Conservation (phyloP, 1,140 invertebrate genomes). For the Drosophila gunungcola region DNA sequence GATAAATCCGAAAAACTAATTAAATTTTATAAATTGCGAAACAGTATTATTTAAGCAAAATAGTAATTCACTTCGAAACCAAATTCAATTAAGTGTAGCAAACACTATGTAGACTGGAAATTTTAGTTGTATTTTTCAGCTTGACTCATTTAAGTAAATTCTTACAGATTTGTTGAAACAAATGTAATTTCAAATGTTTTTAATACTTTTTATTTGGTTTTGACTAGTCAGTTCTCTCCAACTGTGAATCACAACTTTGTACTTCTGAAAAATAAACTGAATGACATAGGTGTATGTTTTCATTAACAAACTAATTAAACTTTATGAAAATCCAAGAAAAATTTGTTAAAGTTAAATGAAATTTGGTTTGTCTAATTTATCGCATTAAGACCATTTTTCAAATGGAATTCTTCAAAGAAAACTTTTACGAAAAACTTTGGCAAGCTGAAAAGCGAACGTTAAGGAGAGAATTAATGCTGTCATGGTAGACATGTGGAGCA, state of each 20-base stretch:
- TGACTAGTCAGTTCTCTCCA: too few species aligned
- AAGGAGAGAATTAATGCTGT: conserved; percentile 19
- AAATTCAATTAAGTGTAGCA: conserved; percentile 8
- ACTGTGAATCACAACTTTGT: too few species aligned
- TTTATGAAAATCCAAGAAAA: background rate
- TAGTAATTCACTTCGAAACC: background rate
- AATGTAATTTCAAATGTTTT: too few species aligned
- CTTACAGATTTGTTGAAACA: too few species aligned
- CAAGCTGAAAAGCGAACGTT: conserved; percentile 11
- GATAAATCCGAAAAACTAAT: conserved; percentile 20
- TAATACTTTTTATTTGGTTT: too few species aligned
- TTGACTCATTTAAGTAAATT: too few species aligned
- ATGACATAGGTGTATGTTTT: too few species aligned
- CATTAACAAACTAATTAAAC: too few species aligned
- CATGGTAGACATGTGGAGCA: conserved; percentile 7
- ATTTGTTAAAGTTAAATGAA: background rate
- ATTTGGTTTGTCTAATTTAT: conserved; percentile 14
- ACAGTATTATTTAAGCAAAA: conserved; percentile 6
- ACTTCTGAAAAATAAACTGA: too few species aligned
- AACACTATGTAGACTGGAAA: background rate
- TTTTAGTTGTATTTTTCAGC: background rate
- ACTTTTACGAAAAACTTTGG: conserved; percentile 15
- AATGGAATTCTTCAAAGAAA: conserved; percentile 7
- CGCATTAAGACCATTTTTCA: conserved; percentile 4
- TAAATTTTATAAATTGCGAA: conserved; percentile 42